A percentile compares a stretch with the other conserved stretches of the same genome.
Conservation (phyloP, 2,888 invertebrate genomes). For the Andrena bicolor region DNA sequence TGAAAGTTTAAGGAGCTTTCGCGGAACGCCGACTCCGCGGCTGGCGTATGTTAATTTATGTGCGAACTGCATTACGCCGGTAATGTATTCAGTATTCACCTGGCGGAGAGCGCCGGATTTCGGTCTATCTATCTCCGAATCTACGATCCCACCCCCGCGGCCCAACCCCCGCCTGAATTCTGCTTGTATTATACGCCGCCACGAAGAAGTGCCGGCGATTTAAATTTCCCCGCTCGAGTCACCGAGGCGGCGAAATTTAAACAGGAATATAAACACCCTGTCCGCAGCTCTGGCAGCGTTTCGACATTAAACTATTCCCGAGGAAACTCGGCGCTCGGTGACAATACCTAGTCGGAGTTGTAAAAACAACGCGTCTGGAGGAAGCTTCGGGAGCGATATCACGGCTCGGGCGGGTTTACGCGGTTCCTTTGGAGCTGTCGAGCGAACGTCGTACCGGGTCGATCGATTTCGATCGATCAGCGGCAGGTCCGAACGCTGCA, state of each 20-base stretch:
- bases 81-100: slow-evolving; percentile 73
- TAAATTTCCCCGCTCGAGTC: neutral
- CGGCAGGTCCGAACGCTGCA: neutral
- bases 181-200: slow-evolving; percentile 6
- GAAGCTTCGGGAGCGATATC: too few relatives aligned
- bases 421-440: neutral
- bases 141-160: slow-evolving; percentile 1
- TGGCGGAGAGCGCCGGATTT: slow-evolving; percentile 48
- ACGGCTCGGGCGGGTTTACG: too few relatives aligned
- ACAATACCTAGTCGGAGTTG: too few relatives aligned
- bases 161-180: slow-evolving; percentile 1
- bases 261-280: neutral
- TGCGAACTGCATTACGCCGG: slow-evolving; percentile 72
- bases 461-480: slow-evolving; percentile 42
- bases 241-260: neutral
- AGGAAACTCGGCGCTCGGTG: too few relatives aligned
- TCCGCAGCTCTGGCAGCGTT: too few relatives aligned
- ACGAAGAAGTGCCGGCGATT: neutral
- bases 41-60: slow-evolving; percentile 74
- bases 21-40: slow-evolving; percentile 61
- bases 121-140: slow-evolving; percentile 45
- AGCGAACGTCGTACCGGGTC: slow-evolving; percentile 29
- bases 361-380: too few relatives aligned
- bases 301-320: neutral
- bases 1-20: slow-evolving; percentile 73